These are phyloP conservation scores for Sthenelais limicola DNA, from an alignment of 2,888 invertebrate genomes.

Conservation along the genomic window DNA sequence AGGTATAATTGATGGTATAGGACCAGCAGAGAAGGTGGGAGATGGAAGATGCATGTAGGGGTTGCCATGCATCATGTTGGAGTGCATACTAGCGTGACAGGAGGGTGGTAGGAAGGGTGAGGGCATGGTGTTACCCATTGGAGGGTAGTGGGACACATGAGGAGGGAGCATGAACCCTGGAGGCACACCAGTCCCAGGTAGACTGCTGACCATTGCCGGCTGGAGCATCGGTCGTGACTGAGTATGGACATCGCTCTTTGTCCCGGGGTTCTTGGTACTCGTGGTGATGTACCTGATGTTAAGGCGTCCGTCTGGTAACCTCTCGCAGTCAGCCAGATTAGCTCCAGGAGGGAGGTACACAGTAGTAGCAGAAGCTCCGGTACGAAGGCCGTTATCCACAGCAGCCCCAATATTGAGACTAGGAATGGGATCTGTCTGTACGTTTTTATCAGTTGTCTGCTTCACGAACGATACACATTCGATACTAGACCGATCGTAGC, in stretches of 20 bases:
- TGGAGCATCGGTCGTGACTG: neutral
- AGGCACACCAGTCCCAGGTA: neutral
- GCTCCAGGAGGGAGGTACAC: slow-evolving; percentile 16
- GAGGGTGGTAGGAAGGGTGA: no score
- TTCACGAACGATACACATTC: slow-evolving; percentile 34
- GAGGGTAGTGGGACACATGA: neutral
- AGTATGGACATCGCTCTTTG: neutral
- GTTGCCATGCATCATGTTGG: no score
- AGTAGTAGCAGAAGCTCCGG: neutral
- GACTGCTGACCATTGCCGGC: no score
- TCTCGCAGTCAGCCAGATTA: slow-evolving; percentile 26
- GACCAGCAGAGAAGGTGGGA: no score
- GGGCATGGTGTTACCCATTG: no score
- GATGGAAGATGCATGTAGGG: no score
- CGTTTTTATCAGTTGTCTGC: slow-evolving; percentile 25
- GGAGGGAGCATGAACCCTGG: slow-evolving; percentile 23
- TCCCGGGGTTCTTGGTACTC: neutral
- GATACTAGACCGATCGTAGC: neutral
- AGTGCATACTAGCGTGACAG: slow-evolving; percentile 10
- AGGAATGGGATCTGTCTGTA: slow-evolving; percentile 40
- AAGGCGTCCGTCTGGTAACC: slow-evolving; percentile 23
- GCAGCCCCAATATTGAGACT: neutral
- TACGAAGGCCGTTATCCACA: neutral
- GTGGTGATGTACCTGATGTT: slow-evolving; percentile 18
- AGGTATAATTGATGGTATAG: no score